phyloP scores from a whole-genome alignment of 2,888 invertebrate genomes.

The Atherix ibis region DNA sequence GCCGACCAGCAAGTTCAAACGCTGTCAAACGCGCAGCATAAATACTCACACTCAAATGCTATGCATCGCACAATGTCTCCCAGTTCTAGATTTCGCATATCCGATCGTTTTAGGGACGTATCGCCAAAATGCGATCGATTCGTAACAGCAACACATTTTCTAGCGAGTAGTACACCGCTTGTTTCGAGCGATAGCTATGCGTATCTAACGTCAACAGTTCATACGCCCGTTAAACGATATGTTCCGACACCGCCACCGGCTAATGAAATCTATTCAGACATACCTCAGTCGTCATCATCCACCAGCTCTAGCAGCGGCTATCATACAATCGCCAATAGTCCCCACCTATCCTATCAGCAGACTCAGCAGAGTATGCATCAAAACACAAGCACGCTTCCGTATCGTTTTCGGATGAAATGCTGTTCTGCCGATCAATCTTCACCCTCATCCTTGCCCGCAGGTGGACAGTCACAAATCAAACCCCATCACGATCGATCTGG shows the following conservation, averaged over 20 bases:
- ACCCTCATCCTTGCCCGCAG: constrained; percentile 6
- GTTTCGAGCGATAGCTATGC: constrained; percentile 24
- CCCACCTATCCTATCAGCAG: constrained; percentile 12
- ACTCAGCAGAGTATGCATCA: constrained; percentile 11
- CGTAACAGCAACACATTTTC: constrained; percentile 18
- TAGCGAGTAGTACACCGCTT: constrained; percentile 20
- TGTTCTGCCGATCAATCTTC: constrained; percentile 14
- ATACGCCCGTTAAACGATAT: constrained; percentile 32
- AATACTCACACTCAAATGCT: constrained; percentile 9
- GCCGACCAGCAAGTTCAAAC: constrained; percentile 6
- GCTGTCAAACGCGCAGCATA: not conserved
- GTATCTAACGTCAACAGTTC: constrained; percentile 29
- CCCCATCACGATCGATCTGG: constrained; percentile 11
- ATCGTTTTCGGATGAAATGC: constrained; percentile 28
- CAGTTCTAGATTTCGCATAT: constrained; percentile 24
- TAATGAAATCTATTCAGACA: constrained; percentile 20
- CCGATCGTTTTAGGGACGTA: constrained; percentile 25
- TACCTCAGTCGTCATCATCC: constrained; percentile 12
- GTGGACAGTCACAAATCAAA: constrained; percentile 8
- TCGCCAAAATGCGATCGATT: constrained; percentile 19
- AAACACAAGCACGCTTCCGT: constrained; percentile 20
- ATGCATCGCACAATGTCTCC: constrained; percentile 26
- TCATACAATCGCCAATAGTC: constrained; percentile 8
- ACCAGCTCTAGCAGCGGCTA: constrained; percentile 9
- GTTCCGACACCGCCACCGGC: constrained; percentile 30